Percentiles rank a stretch among this genome's conserved stretches.
These are phyloP conservation scores for Chrysolina oricalcia DNA, from an alignment of 2,888 invertebrate species.

Conservation along the genomic window DNA sequence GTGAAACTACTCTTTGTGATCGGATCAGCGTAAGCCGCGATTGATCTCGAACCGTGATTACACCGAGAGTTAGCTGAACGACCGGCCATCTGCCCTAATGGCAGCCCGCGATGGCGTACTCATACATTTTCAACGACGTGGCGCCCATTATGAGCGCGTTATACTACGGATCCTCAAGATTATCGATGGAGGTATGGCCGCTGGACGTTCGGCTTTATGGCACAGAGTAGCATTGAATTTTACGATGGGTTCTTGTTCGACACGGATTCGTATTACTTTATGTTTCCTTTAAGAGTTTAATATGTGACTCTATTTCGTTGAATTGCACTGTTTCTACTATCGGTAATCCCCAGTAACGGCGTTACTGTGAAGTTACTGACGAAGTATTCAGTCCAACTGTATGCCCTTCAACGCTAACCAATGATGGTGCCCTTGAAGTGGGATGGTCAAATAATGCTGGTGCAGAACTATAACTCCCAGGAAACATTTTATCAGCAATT, in stretches of 20 bases:
- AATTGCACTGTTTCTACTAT: too few species aligned
- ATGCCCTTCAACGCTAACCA: too few species aligned
- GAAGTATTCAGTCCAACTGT: too few species aligned
- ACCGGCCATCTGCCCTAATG: conserved; percentile 50
- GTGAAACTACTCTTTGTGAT: conserved; percentile 48
- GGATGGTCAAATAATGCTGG: too few species aligned
- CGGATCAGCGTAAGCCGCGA: conserved; percentile 53
- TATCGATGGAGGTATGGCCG: conserved; percentile 2
- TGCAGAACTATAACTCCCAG: too few species aligned
- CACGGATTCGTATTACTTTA: not conserved
- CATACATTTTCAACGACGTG: conserved; percentile 29
- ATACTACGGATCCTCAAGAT: not conserved
- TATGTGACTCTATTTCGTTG: not conserved
- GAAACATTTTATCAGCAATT: too few species aligned
- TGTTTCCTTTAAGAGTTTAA: not conserved
- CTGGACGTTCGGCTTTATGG: conserved; percentile 17
- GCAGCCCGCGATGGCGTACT: conserved; percentile 35
- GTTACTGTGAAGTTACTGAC: too few species aligned
- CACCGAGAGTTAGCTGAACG: conserved; percentile 56
- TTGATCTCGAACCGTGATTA: conserved; percentile 56
- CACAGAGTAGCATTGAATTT: not conserved
- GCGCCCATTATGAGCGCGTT: conserved; percentile 15
- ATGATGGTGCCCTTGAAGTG: too few species aligned
- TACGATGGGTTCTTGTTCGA: conserved; percentile 14
- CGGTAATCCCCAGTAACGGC: too few species aligned